Percentiles rank a stretch among this genome's conserved stretches.
phyloP scores from a whole-genome alignment of 2,888 invertebrate genomes.

The Lasioglossum lativentre region DNA sequence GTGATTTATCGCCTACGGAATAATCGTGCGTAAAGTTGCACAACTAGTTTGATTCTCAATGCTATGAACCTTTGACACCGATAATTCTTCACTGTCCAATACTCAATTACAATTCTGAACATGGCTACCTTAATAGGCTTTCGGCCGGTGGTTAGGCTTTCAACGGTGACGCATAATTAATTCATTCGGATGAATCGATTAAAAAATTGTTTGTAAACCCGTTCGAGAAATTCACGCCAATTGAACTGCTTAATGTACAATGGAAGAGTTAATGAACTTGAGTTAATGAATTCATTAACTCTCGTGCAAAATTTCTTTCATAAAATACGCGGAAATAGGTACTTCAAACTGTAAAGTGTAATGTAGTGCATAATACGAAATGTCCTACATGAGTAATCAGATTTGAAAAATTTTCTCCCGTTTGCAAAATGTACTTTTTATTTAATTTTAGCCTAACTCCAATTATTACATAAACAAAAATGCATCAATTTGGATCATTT shows the following conservation, averaged over 20 bases:
- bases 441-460: background rate
- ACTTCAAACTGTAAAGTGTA: background rate
- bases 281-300: background rate
- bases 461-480: too few species aligned
- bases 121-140: constrained; percentile 36
- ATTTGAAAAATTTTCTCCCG: background rate
- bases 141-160: constrained; percentile 30
- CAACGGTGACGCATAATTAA: constrained; percentile 14
- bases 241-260: background rate
- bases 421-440: background rate
- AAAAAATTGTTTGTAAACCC: background rate
- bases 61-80: constrained; percentile 27
- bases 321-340: background rate
- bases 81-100: constrained; percentile 52
- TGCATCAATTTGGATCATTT: too few species aligned
- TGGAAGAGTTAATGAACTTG: background rate
- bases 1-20: background rate
- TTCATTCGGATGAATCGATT: background rate
- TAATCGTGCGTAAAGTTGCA: constrained; percentile 2
- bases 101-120: constrained; percentile 50
- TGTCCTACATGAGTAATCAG: background rate
- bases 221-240: background rate
- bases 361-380: background rate
- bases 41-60: constrained; percentile 32
- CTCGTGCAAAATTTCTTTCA: too few species aligned